A percentile compares a stretch with the other conserved stretches of the same genome.
These are phyloP conservation scores for Neelides folsomi DNA, from an alignment of 2,888 invertebrate species.

Conservation along the genomic window DNA sequence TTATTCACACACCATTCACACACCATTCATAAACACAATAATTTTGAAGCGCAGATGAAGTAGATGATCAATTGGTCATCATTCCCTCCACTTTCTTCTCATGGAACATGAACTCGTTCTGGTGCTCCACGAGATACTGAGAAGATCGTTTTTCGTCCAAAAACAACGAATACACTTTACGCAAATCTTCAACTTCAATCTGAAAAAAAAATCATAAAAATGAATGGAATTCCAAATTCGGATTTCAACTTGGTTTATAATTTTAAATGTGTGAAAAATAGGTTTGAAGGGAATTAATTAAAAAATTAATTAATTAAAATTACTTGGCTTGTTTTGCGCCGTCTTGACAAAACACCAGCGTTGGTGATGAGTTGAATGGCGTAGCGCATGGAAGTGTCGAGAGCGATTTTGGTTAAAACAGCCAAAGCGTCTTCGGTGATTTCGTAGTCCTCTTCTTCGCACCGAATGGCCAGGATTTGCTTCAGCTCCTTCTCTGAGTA, in stretches of 20 bases:
- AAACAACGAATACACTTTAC: slow-evolving; percentile 86
- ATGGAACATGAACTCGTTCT: slow-evolving; percentile 85
- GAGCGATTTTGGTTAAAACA: slow-evolving; percentile 81
- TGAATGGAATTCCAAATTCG: neutral
- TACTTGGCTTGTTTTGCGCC: slow-evolving; percentile 74
- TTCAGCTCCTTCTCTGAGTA: slow-evolving; percentile 78
- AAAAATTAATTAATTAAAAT: slow-evolving; percentile 15
- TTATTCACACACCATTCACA: no score
- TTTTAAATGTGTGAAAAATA: no score
- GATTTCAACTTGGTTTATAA: no score
- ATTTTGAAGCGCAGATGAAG: no score
- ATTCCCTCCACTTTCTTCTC: slow-evolving; percentile 27
- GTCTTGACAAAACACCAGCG: slow-evolving; percentile 79
- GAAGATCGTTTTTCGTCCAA: slow-evolving; percentile 85
- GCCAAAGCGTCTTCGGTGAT: slow-evolving; percentile 80
- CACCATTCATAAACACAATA: no score
- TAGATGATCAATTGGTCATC: no score
- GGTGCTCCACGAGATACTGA: slow-evolving; percentile 86
- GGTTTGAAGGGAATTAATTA: neutral
- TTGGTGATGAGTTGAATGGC: slow-evolving; percentile 96
- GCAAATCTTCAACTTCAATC: slow-evolving; percentile 79
- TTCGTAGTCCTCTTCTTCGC: slow-evolving; percentile 95
- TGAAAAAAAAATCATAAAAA: slow-evolving; percentile 34
- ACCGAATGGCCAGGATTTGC: slow-evolving; percentile 71
- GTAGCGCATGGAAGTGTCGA: slow-evolving; percentile 86